Evolutionary conservation across 2,797 vertebrate genomes (phyloP).

Genomic region (Coccyzus lansbergi): DNA sequence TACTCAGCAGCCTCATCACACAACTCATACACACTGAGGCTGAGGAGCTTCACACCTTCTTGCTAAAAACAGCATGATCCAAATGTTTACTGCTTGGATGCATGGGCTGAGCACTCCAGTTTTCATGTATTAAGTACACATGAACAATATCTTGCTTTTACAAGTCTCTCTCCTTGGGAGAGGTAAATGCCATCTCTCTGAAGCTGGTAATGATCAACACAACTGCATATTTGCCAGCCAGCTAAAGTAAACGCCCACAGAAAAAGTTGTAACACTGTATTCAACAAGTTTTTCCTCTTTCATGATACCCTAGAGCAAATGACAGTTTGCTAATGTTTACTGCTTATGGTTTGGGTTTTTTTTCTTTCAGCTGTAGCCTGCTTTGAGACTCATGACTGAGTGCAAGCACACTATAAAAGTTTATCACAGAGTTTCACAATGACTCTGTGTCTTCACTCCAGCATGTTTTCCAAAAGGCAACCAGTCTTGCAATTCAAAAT

Average conservation of each 20-base stretch:
- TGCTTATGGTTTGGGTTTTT: not conserved
- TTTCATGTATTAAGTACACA: not conserved
- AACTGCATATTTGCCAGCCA: not conserved
- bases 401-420: not conserved
- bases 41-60: not conserved
- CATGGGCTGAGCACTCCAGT: not conserved
- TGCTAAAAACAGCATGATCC: not conserved
- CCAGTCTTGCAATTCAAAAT: not conserved
- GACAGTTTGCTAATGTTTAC: not conserved
- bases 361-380: not conserved
- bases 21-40: not conserved
- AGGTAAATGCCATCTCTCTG: not conserved
- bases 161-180: not conserved
- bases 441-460: not conserved
- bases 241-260: not conserved
- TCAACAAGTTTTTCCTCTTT: slow-evolving; percentile 34
- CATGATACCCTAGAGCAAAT: not conserved
- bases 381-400: not conserved
- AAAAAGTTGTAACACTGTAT: not conserved
- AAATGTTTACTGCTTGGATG: not conserved
- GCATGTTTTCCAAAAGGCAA: not conserved
- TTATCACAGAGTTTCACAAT: not conserved
- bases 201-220: not conserved
- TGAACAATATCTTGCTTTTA: not conserved
- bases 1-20: not conserved